A percentile compares a stretch with the other conserved stretches of the same genome.
Conservation (phyloP, 2,888 invertebrate species). For the Agrilus cyanescens region DNA sequence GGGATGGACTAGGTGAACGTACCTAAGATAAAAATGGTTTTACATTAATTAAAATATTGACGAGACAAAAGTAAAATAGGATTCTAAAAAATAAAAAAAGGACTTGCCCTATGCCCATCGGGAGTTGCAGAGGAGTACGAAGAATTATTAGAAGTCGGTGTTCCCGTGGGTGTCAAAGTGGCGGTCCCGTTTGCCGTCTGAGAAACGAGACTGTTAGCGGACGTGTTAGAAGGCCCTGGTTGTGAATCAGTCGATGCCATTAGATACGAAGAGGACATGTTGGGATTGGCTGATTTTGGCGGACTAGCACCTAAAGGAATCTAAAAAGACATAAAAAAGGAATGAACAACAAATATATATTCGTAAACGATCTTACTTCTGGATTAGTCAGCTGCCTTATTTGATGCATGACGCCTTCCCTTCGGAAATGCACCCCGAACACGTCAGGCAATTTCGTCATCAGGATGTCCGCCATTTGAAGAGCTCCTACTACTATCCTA, state of each 20-base stretch:
- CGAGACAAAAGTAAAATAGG: background rate
- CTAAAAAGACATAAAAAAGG: constrained; percentile 12
- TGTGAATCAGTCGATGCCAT: constrained; percentile 36
- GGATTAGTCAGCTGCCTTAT: constrained; percentile 58
- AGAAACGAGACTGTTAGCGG: constrained; percentile 23
- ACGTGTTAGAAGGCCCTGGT: constrained; percentile 32
- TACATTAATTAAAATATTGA: constrained; percentile 13
- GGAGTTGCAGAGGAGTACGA: constrained; percentile 36
- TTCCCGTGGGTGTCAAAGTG: constrained; percentile 21
- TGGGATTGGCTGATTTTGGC: constrained; percentile 39
- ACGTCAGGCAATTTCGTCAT: constrained; percentile 94
- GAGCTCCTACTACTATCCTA: constrained; percentile 89
- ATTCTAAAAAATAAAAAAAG: background rate
- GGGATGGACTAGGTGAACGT: constrained; percentile 46
- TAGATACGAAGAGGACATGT: constrained; percentile 40
- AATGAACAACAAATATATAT: background rate
- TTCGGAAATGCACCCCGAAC: constrained; percentile 88
- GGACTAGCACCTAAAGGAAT: constrained; percentile 44
- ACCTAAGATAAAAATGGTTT: constrained; percentile 8
- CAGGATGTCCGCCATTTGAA: constrained; percentile 93
- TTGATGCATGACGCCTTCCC: constrained; percentile 97
- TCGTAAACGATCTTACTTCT: constrained; percentile 32
- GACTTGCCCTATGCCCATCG: constrained; percentile 22
- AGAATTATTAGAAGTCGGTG: constrained; percentile 29
- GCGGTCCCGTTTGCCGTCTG: constrained; percentile 31